These are phyloP conservation scores for Caenorhabditis macrosperma DNA, from an alignment of 2,888 invertebrate species.

Conservation along the genomic window DNA sequence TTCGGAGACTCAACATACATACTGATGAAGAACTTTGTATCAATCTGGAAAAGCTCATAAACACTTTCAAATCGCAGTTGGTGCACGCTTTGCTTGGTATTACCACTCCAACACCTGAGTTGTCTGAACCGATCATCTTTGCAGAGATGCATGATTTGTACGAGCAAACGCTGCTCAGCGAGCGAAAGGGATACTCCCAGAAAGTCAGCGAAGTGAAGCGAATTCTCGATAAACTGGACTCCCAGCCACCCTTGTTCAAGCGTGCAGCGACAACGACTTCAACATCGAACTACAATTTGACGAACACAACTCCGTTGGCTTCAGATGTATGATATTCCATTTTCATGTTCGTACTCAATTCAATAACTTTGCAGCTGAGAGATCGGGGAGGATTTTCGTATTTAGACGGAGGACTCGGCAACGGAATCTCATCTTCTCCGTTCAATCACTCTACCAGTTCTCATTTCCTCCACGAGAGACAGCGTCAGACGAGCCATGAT, in stretches of 20 bases:
- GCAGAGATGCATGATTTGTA: slow-evolving; percentile 98
- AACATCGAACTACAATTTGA: slow-evolving; percentile 47
- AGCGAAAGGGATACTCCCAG: slow-evolving; percentile 94
- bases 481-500: slow-evolving; percentile 71
- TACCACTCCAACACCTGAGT: neutral
- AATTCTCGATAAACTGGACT: slow-evolving; percentile 89
- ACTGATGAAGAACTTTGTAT: slow-evolving; percentile 93
- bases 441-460: slow-evolving; percentile 53
- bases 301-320: slow-evolving; percentile 51
- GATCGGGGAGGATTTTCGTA: slow-evolving; percentile 67
- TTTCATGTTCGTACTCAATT: too few relatives aligned
- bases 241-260: slow-evolving; percentile 67
- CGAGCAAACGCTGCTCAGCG: slow-evolving; percentile 95
- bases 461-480: slow-evolving; percentile 62
- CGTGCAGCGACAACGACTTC: slow-evolving; percentile 45
- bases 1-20: slow-evolving; percentile 92
- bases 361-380: slow-evolving; percentile 29
- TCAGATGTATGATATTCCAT: slow-evolving; percentile 59
- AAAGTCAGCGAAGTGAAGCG: slow-evolving; percentile 87
- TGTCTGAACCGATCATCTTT: slow-evolving; percentile 30
- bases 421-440: slow-evolving; percentile 51
- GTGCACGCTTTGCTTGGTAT: slow-evolving; percentile 97
- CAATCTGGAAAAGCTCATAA: slow-evolving; percentile 97
- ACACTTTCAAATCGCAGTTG: slow-evolving; percentile 96
- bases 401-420: slow-evolving; percentile 54